Percentiles rank a stretch among this genome's conserved stretches.
Evolutionary conservation across 2,113 vertebrate species (phyloP).

Genomic region (Etheostoma cragini): DNA sequence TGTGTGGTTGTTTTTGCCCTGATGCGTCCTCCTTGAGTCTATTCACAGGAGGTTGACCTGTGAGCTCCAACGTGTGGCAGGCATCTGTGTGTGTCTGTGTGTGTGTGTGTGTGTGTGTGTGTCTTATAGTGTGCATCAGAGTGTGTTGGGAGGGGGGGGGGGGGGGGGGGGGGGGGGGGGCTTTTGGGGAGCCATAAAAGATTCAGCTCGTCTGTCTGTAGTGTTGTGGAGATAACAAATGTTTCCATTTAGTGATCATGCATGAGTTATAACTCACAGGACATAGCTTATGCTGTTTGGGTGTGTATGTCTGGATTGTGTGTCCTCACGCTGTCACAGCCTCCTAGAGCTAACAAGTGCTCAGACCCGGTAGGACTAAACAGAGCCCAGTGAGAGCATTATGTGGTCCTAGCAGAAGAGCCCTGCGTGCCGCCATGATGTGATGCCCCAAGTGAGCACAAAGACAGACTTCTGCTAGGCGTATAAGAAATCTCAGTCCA

Average conservation of each 20-base stretch:
- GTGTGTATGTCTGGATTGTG: constrained; percentile 35
- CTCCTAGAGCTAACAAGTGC: constrained; percentile 24
- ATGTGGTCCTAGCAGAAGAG: constrained; percentile 40
- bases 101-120: constrained; percentile 20
- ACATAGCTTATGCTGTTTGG: constrained; percentile 42
- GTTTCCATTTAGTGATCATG: constrained; percentile 81
- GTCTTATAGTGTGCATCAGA: constrained; percentile 17
- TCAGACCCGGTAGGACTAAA: constrained; percentile 14
- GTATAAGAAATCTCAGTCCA: constrained; percentile 26
- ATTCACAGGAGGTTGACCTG: constrained; percentile 70
- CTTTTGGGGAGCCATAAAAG: constrained; percentile 73
- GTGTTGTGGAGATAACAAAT: constrained; percentile 79
- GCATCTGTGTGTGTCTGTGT: constrained; percentile 15
- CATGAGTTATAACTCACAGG: constrained; percentile 78
- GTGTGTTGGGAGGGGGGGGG: constrained; percentile 6
- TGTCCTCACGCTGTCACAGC: constrained; percentile 37
- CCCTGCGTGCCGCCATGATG: neutral
- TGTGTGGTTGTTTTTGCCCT: constrained; percentile 70
- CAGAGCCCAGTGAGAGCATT: constrained; percentile 5
- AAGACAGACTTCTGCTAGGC: constrained; percentile 35
- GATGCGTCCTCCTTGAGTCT: constrained; percentile 55
- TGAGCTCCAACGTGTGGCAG: constrained; percentile 67
- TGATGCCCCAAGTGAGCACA: constrained; percentile 48
- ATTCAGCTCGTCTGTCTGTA: constrained; percentile 73
- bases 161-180: neutral